Conservation (phyloP, 1,140 invertebrate genomes). For the Planococcus citri region DNA sequence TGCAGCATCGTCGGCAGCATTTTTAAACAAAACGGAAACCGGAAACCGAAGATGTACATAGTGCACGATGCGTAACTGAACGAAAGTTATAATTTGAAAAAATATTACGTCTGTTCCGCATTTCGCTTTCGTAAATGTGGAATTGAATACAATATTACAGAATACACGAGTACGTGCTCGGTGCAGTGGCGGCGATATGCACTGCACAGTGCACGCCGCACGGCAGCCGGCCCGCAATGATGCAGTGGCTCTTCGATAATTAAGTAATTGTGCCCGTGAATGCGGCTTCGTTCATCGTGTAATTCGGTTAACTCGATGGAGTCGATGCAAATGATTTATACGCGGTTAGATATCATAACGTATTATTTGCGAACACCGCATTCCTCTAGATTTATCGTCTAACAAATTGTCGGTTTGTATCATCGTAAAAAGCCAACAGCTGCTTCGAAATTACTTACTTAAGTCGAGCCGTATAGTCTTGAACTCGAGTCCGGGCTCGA, state of each 20-base stretch:
- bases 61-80: slow-evolving; percentile 1
- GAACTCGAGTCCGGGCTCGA: too few species aligned
- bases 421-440: too few species aligned
- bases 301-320: background rate
- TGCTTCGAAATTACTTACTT: too few species aligned
- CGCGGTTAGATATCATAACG: too few species aligned
- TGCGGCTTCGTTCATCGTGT: background rate
- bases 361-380: background rate
- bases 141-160: slow-evolving; percentile 8
- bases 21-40: background rate
- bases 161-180: too few species aligned
- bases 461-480: too few species aligned
- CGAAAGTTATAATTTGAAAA: slow-evolving; percentile 8
- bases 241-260: background rate
- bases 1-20: background rate
- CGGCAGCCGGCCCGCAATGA: too few species aligned
- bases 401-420: background rate
- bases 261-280: background rate
- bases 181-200: too few species aligned
- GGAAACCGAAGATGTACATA: slow-evolving; percentile 2
- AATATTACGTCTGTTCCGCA: background rate
- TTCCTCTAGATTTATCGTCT: background rate
- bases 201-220: too few species aligned
- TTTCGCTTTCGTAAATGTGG: slow-evolving; percentile 2
- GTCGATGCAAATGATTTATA: too few species aligned